phyloP scores from a whole-genome alignment of 2,888 invertebrate species.

The Parnassius smintheus region DNA sequence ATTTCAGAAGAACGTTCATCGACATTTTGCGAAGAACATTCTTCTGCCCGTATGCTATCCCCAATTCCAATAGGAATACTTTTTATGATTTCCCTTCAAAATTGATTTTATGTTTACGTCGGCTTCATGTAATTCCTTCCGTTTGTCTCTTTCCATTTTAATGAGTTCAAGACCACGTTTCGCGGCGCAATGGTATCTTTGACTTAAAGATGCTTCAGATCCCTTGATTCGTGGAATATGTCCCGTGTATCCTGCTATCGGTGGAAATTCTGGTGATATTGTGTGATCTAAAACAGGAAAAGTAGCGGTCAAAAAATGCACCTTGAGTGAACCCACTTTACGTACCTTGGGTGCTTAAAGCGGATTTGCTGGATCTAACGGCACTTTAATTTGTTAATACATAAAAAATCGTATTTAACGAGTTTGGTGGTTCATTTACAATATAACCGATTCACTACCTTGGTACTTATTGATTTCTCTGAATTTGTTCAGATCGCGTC shows the following conservation, averaged over 20 bases:
- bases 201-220: slow-evolving; percentile 84
- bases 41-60: slow-evolving; percentile 81
- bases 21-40: slow-evolving; percentile 74
- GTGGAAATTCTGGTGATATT: slow-evolving; percentile 84
- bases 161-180: slow-evolving; percentile 83
- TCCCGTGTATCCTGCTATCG: slow-evolving; percentile 87
- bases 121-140: slow-evolving; percentile 65
- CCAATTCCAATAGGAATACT: slow-evolving; percentile 75
- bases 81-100: slow-evolving; percentile 64
- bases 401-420: too few species aligned
- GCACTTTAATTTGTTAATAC: too few species aligned
- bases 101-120: slow-evolving; percentile 62
- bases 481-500: slow-evolving; percentile 72
- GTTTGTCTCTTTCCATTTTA: slow-evolving; percentile 77
- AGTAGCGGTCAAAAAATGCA: not conserved
- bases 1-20: slow-evolving; percentile 69
- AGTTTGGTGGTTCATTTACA: too few species aligned
- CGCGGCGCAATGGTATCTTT: slow-evolving; percentile 85
- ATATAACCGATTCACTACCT: slow-evolving; percentile 48
- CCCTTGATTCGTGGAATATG: slow-evolving; percentile 86
- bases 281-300: slow-evolving; percentile 76
- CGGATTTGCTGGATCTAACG: too few species aligned
- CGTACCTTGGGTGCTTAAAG: not conserved
- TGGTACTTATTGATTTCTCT: slow-evolving; percentile 78
- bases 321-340: not conserved